A percentile compares a stretch with the other conserved stretches of the same genome.
Evolutionary conservation across 2,888 invertebrate species (phyloP).

Genomic region (Fragum whitleyi): DNA sequence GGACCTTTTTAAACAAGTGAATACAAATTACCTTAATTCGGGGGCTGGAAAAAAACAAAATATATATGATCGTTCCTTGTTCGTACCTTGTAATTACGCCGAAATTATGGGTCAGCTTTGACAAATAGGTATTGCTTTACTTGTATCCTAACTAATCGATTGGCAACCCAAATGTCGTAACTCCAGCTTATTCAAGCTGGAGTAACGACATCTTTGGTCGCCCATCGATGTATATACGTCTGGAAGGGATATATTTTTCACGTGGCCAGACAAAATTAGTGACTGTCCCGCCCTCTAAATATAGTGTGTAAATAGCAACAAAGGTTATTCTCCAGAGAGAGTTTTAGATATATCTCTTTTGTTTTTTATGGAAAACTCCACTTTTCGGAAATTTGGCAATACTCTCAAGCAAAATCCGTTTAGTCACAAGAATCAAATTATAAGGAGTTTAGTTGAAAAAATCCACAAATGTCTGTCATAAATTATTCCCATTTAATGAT

Average conservation of each 20-base stretch:
- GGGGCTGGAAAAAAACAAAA: background rate
- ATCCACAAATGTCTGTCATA: no score
- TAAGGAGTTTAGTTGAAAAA: no score
- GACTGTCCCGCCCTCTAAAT: background rate
- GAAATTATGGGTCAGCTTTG: constrained; percentile 14
- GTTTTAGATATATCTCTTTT: background rate
- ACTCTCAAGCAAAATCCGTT: no score
- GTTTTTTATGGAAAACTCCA: background rate
- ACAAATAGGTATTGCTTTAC: background rate
- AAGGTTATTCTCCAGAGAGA: no score
- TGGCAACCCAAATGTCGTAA: background rate
- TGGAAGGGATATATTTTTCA: background rate
- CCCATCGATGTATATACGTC: no score
- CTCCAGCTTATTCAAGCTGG: no score
- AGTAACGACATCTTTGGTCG: no score
- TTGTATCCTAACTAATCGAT: background rate
- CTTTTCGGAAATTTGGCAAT: no score
- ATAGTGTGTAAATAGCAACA: background rate
- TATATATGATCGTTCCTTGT: background rate
- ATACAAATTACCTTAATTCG: constrained; percentile 7
- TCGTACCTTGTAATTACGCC: constrained; percentile 6
- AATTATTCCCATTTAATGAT: no score
- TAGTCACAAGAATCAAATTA: no score
- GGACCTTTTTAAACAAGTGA: background rate
- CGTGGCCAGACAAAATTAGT: background rate